A percentile compares a stretch with the other conserved stretches of the same genome.
Evolutionary conservation across 1,140 invertebrate genomes (phyloP).

Genomic region (Oryzaephilus surinamensis): DNA sequence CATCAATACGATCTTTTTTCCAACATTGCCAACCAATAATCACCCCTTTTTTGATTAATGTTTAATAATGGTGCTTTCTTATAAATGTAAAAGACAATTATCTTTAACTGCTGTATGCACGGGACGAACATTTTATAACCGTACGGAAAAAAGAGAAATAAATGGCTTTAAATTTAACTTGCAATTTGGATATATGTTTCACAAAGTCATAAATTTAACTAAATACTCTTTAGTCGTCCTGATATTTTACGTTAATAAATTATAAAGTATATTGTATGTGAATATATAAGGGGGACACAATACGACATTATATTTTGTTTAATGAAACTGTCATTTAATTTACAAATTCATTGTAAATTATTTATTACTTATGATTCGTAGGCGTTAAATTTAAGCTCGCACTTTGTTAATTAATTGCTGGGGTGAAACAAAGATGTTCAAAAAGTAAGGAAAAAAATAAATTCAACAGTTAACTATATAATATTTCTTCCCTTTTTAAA

Average conservation of each 20-base stretch:
- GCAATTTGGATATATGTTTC: constrained; percentile 19
- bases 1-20: too few species aligned
- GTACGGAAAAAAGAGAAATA: constrained; percentile 13
- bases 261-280: too few species aligned
- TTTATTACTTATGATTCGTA: too few species aligned
- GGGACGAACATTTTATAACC: constrained; percentile 15
- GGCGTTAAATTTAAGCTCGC: too few species aligned
- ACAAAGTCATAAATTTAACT: constrained; percentile 15
- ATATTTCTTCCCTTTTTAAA: too few species aligned
- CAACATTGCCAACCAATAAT: too few species aligned
- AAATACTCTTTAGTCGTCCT: constrained; percentile 15
- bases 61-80: constrained; percentile 11
- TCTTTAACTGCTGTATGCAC: constrained; percentile 20
- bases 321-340: constrained; percentile 14
- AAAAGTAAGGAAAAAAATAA: too few species aligned
- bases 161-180: constrained; percentile 13
- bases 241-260: constrained; percentile 17
- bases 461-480: too few species aligned
- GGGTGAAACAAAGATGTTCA: too few species aligned
- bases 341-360: too few species aligned
- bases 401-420: too few species aligned
- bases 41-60: constrained; percentile 18
- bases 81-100: constrained; percentile 16
- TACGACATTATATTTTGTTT: constrained; percentile 10
- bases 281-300: too few species aligned